phyloP scores from a whole-genome alignment of 2,888 invertebrate species.

The Drosophila tanythrix region DNA sequence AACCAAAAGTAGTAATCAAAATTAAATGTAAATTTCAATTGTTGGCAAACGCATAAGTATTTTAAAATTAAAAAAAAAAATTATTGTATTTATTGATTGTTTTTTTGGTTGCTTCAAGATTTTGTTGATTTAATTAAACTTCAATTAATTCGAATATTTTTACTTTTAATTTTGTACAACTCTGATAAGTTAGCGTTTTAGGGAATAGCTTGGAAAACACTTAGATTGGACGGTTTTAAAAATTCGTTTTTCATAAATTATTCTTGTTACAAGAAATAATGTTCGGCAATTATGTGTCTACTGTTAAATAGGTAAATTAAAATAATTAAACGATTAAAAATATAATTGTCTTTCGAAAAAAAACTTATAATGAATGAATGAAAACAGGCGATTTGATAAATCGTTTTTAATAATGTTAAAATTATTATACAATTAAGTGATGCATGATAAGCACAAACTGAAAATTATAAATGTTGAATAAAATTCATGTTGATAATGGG shows the following conservation, averaged over 20 bases:
- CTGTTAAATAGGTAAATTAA: background rate
- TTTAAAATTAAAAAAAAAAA: background rate
- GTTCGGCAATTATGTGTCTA: background rate
- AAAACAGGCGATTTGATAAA: background rate
- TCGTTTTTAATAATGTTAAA: background rate
- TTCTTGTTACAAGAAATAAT: constrained; percentile 5
- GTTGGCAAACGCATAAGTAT: background rate
- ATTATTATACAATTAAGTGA: constrained; percentile 1
- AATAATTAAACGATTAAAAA: background rate
- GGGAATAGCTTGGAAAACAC: background rate
- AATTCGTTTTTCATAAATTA: background rate
- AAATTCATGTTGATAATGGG: constrained; percentile 30
- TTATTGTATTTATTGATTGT: background rate
- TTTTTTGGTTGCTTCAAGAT: background rate
- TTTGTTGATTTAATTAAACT: background rate
- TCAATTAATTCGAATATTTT: background rate
- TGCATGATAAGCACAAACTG: constrained; percentile 21
- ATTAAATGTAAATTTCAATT: background rate
- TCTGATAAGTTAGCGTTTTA: background rate
- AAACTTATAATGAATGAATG: background rate
- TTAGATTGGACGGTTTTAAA: background rate
- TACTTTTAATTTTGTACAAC: background rate
- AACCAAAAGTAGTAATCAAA: constrained; percentile 14
- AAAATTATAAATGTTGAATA: constrained; percentile 16
- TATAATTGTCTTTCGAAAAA: background rate